Percentiles rank a stretch among this genome's conserved stretches.
phyloP scores from a whole-genome alignment of 2,113 vertebrate genomes.

The Epinephelus lanceolatus region DNA sequence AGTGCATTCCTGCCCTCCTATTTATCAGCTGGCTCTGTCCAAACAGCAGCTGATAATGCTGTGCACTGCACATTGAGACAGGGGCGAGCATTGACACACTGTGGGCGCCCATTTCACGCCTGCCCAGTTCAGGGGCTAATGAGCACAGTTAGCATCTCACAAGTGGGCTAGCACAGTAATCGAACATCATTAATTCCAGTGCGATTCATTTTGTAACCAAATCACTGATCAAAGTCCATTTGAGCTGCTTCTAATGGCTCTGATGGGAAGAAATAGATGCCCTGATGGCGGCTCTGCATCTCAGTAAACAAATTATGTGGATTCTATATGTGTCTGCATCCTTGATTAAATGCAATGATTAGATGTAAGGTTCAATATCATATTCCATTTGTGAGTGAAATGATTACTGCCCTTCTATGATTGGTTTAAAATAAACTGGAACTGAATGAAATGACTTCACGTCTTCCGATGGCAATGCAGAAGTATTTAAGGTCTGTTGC shows the following conservation, averaged over 20 bases:
- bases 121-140: conserved; percentile 77
- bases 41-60: conserved; percentile 73
- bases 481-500: neutral
- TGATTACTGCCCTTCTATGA: conserved; percentile 10
- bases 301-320: conserved; percentile 51
- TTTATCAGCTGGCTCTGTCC: conserved; percentile 74
- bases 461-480: neutral
- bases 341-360: conserved; percentile 59
- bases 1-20: conserved; percentile 73
- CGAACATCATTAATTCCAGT: conserved; percentile 76
- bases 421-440: neutral
- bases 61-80: conserved; percentile 64
- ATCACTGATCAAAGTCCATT: conserved; percentile 74
- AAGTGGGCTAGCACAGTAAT: conserved; percentile 67
- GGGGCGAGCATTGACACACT: conserved; percentile 61
- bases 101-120: conserved; percentile 74
- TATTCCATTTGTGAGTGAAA: conserved; percentile 34
- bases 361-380: conserved; percentile 30
- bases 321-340: conserved; percentile 40
- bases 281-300: conserved; percentile 29
- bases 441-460: neutral
- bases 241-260: conserved; percentile 40
- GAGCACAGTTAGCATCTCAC: conserved; percentile 76
- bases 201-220: conserved; percentile 74
- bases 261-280: conserved; percentile 35